These are phyloP conservation scores for Peromyscus maniculatus DNA, from an alignment of 2,113 vertebrate genomes.

Conservation along the genomic window DNA sequence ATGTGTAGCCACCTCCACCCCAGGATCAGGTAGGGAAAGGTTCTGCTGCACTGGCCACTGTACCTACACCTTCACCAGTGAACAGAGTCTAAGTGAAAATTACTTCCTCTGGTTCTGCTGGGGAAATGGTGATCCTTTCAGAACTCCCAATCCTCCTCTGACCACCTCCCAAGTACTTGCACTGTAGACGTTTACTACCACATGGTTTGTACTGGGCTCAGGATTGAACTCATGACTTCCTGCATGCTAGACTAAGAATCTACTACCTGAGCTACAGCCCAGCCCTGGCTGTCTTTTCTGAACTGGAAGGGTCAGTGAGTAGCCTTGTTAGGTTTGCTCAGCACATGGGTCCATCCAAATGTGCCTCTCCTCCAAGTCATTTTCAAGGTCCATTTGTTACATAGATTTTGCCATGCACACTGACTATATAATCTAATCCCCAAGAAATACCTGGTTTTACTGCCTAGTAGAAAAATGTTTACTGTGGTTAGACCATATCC, in stretches of 20 bases:
- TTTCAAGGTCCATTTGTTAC: neutral
- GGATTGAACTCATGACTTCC: neutral
- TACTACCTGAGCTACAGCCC: neutral
- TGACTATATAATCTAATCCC: neutral
- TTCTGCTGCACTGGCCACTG: neutral
- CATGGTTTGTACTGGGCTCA: neutral
- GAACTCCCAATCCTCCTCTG: neutral
- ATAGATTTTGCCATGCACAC: neutral
- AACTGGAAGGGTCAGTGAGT: neutral
- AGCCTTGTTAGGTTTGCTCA: neutral
- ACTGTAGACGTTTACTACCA: neutral
- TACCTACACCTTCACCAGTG: neutral
- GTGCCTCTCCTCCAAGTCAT: neutral
- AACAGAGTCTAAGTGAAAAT: neutral
- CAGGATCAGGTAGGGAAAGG: neutral
- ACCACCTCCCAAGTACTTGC: neutral
- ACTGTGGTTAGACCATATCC: neutral
- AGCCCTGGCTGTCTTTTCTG: neutral
- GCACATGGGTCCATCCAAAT: neutral
- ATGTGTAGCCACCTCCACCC: neutral
- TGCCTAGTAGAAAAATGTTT: neutral
- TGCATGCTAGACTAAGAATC: neutral
- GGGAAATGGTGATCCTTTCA: neutral
- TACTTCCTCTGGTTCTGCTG: neutral
- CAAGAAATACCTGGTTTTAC: neutral